A percentile compares a stretch with the other conserved stretches of the same genome.
phyloP scores from a whole-genome alignment of 2,797 vertebrate genomes.

The Champsocephalus esox region DNA sequence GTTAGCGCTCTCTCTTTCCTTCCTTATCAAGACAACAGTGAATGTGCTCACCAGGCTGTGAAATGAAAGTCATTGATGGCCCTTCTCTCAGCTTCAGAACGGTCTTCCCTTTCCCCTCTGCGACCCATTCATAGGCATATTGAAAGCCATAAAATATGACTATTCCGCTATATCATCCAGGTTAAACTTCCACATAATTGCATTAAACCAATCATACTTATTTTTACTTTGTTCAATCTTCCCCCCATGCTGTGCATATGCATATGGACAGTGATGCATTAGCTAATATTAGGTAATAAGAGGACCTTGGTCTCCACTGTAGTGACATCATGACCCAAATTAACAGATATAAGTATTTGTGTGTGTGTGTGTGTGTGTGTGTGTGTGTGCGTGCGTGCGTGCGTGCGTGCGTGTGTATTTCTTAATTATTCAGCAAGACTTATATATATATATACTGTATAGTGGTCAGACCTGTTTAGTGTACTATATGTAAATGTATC shows the following conservation, averaged over 20 bases:
- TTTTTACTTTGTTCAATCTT: constrained; percentile 56
- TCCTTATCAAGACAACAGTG: constrained; percentile 64
- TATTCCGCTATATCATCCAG: constrained; percentile 75
- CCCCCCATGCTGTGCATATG: constrained; percentile 40
- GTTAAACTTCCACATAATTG: constrained; percentile 75
- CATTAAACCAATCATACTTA: constrained; percentile 72
- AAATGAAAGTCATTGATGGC: constrained; percentile 82
- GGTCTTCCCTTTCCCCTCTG: constrained; percentile 58
- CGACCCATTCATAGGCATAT: constrained; percentile 69
- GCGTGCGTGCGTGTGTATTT: background rate
- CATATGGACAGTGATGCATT: constrained; percentile 75
- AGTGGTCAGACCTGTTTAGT: background rate
- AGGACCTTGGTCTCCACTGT: constrained; percentile 65
- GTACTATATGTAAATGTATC: no score
- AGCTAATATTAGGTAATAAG: constrained; percentile 73
- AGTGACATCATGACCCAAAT: constrained; percentile 80
- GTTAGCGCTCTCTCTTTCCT: constrained; percentile 30
- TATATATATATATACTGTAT: no score
- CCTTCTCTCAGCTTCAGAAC: constrained; percentile 60
- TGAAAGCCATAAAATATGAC: constrained; percentile 79
- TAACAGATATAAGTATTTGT: constrained; percentile 45
- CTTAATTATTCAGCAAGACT: constrained; percentile 7
- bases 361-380: constrained; percentile 18
- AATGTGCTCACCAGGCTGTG: constrained; percentile 80
- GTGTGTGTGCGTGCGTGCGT: background rate